Evolutionary conservation across 1,140 invertebrate genomes (phyloP).

Genomic region (Drosophila quadrilineata): DNA sequence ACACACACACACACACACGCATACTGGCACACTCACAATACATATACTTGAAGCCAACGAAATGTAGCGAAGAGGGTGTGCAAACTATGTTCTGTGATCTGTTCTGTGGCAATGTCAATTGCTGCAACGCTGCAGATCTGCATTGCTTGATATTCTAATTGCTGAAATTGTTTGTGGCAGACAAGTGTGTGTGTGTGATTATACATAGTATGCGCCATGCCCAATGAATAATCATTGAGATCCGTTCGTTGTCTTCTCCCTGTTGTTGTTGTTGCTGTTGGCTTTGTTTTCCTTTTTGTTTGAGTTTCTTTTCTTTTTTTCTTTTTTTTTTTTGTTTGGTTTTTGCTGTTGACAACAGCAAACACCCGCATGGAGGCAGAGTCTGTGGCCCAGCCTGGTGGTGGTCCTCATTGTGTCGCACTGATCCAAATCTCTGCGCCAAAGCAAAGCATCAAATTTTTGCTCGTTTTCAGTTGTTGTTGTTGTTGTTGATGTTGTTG

Average conservation of each 20-base stretch:
- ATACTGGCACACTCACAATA: slow-evolving; percentile 15
- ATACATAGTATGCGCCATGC: slow-evolving; percentile 62
- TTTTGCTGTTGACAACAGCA: slow-evolving; percentile 52
- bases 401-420: slow-evolving; percentile 75
- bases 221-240: slow-evolving; percentile 78
- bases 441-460: slow-evolving; percentile 64
- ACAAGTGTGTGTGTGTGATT: slow-evolving; percentile 67
- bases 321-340: no score
- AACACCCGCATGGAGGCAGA: slow-evolving; percentile 43
- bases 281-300: background rate
- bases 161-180: slow-evolving; percentile 73
- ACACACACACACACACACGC: slow-evolving; percentile 38
- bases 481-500: slow-evolving; percentile 22
- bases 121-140: slow-evolving; percentile 65
- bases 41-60: no score
- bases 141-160: slow-evolving; percentile 79
- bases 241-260: slow-evolving; percentile 32
- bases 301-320: no score
- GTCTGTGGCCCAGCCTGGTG: slow-evolving; percentile 56
- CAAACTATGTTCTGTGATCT: slow-evolving; percentile 50
- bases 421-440: slow-evolving; percentile 62
- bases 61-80: slow-evolving; percentile 50
- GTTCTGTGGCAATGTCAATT: slow-evolving; percentile 71
- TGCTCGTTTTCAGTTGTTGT: slow-evolving; percentile 61
- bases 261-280: slow-evolving; percentile 1